Conservation (phyloP, 2,888 invertebrate species). For the Fragum whitleyi region DNA sequence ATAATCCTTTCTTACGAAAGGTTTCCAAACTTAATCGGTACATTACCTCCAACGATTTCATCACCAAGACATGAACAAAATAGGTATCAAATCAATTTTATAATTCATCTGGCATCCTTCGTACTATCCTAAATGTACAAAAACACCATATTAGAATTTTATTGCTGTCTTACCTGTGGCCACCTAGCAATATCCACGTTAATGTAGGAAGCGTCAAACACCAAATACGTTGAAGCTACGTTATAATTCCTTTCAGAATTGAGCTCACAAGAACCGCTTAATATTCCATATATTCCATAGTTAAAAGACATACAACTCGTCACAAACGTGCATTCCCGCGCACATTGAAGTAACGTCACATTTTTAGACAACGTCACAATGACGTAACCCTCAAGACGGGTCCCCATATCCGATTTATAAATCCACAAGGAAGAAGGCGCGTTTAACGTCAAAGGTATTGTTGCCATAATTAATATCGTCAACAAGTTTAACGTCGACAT, state of each 20-base stretch:
- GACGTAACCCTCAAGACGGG: background rate
- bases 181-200: background rate
- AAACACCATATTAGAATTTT: too few species aligned
- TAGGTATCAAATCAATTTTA: too few species aligned
- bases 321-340: background rate
- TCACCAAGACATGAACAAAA: too few species aligned
- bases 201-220: background rate
- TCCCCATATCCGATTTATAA: background rate
- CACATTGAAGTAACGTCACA: conserved; percentile 6
- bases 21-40: too few species aligned
- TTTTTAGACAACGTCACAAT: background rate
- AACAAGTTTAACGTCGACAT: background rate
- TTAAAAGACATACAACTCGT: background rate
- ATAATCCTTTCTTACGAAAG: too few species aligned
- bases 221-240: background rate
- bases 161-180: conserved; percentile 2
- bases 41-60: too few species aligned
- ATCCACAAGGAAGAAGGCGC: background rate
- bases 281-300: background rate
- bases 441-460: background rate
- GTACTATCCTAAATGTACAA: too few species aligned
- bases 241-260: background rate
- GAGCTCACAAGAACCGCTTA: background rate
- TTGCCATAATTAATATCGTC: background rate
- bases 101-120: too few species aligned